Evolutionary conservation across 1,140 invertebrate genomes (phyloP).

Genomic region (Danaus melanippus): DNA sequence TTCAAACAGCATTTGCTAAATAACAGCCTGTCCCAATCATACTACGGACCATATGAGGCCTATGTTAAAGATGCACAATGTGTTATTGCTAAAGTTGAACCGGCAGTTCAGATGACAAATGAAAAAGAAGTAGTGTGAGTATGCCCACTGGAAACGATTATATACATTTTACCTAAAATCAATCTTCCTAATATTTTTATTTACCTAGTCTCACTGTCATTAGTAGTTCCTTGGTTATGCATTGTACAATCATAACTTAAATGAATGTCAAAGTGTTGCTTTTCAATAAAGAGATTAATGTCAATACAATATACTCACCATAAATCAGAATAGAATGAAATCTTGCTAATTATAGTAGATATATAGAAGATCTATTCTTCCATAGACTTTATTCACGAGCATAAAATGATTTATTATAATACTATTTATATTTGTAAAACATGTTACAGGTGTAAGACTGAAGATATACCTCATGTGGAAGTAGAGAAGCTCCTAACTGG

Average conservation of each 20-base stretch:
- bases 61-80: constrained; percentile 44
- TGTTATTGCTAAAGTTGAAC: constrained; percentile 42
- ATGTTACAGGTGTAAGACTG: constrained; percentile 41
- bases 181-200: no score
- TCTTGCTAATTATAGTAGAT: no score
- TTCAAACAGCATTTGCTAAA: constrained; percentile 47
- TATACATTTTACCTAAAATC: no score
- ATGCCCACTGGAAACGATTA: neutral
- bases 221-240: no score
- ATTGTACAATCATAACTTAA: no score
- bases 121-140: constrained; percentile 44
- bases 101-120: constrained; percentile 24
- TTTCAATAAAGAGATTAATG: no score
- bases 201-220: no score
- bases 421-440: constrained; percentile 4
- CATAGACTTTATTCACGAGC: no score
- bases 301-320: no score
- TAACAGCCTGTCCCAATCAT: constrained; percentile 39
- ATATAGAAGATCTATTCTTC: no score
- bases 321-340: no score
- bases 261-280: no score
- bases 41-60: constrained; percentile 43
- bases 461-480: constrained; percentile 21
- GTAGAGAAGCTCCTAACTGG: constrained; percentile 8
- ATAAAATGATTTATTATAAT: neutral